phyloP scores from a whole-genome alignment of 2,113 vertebrate species.

The Baryphthengus martii region DNA sequence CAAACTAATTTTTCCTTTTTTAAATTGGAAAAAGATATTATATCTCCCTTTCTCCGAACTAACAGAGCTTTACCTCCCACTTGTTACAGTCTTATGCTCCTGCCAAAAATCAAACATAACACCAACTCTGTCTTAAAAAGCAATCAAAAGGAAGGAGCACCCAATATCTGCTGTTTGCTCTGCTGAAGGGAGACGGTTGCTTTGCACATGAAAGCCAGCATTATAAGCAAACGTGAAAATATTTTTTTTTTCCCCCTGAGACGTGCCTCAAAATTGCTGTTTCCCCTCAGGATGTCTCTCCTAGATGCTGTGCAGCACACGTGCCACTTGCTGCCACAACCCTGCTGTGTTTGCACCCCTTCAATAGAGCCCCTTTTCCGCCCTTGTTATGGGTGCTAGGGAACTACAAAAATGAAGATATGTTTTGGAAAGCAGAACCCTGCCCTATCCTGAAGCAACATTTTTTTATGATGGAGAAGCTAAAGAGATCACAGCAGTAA shows the following conservation, averaged over 20 bases:
- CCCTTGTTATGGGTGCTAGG: background rate
- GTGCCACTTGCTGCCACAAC: background rate
- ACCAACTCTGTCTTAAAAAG: background rate
- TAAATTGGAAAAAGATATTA: background rate
- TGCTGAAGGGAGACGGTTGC: background rate
- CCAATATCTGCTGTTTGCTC: background rate
- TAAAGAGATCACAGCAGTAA: background rate
- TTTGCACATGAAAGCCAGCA: background rate
- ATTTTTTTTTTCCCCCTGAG: background rate
- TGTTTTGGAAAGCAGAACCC: background rate
- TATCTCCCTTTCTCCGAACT: background rate
- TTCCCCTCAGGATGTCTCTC: background rate
- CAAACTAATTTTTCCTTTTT: background rate
- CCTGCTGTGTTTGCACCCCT: too few species aligned
- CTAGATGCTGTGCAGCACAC: background rate
- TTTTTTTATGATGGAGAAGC: background rate
- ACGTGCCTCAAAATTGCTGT: background rate
- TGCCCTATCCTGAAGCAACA: background rate
- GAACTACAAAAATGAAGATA: background rate
- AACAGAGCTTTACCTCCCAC: background rate
- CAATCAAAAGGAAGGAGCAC: background rate
- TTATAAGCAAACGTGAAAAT: background rate
- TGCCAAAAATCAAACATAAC: background rate
- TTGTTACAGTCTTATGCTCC: background rate
- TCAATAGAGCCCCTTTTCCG: background rate